Evolutionary conservation across 1,140 invertebrate genomes (phyloP).

Genomic region (Pinna nobilis): DNA sequence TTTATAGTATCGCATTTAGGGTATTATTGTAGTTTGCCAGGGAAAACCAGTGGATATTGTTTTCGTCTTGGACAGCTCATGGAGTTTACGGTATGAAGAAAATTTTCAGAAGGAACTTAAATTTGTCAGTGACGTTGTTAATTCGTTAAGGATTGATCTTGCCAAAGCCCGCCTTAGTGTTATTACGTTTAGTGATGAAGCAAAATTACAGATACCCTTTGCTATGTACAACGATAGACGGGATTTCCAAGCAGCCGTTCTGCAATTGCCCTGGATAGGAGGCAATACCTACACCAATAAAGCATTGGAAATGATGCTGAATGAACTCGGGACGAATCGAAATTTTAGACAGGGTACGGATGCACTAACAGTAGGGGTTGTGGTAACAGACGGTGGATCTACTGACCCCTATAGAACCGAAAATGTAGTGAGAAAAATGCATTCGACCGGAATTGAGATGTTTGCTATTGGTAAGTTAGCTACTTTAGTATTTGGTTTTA

Average conservation of each 20-base stretch:
- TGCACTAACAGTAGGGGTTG: slow-evolving; percentile 44
- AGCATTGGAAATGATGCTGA: slow-evolving; percentile 39
- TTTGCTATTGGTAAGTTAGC: slow-evolving; percentile 42
- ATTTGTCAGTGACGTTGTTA: slow-evolving; percentile 49
- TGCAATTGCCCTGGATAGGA: slow-evolving; percentile 27
- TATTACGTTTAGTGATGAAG: slow-evolving; percentile 32
- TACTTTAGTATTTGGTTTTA: neutral
- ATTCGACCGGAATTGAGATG: slow-evolving; percentile 34
- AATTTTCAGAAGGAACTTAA: slow-evolving; percentile 50
- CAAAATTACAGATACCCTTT: slow-evolving; percentile 29
- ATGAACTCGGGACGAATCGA: slow-evolving; percentile 13
- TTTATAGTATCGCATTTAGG: too few relatives aligned
- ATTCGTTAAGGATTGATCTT: slow-evolving; percentile 18
- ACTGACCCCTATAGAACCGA: slow-evolving; percentile 9
- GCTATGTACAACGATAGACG: slow-evolving; percentile 10
- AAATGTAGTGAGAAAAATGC: slow-evolving; percentile 15
- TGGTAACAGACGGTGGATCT: slow-evolving; percentile 61
- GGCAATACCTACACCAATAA: slow-evolving; percentile 45
- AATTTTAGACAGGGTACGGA: too few relatives aligned
- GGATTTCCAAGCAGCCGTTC: slow-evolving; percentile 21
- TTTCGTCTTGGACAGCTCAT: slow-evolving; percentile 61
- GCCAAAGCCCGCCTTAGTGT: slow-evolving; percentile 34
- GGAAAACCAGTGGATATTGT: slow-evolving; percentile 56
- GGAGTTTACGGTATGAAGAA: slow-evolving; percentile 42
- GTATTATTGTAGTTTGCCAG: too few relatives aligned